These are phyloP conservation scores for Poeciliopsis gracilis DNA, from an alignment of 2,797 vertebrate genomes.

Conservation along the genomic window DNA sequence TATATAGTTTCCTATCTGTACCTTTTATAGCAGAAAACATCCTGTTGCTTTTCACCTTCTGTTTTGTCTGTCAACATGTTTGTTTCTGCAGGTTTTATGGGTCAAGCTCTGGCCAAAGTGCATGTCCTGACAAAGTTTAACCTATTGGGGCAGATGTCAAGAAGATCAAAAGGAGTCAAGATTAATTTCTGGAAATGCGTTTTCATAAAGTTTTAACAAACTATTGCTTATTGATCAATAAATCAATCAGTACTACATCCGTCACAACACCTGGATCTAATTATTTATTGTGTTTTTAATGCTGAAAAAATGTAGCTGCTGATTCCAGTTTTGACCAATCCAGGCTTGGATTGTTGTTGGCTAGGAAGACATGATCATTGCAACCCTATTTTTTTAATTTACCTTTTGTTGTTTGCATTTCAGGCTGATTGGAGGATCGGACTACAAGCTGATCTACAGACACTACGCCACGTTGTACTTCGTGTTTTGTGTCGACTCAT, in stretches of 20 bases:
- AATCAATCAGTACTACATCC: neutral
- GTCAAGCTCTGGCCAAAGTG: conserved; percentile 10
- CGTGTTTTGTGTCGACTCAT: conserved; percentile 98
- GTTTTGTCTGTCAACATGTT: conserved; percentile 18
- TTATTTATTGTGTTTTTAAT: neutral
- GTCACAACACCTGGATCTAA: neutral
- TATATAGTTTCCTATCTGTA: conserved; percentile 1
- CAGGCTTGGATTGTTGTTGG: no score
- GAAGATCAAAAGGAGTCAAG: neutral
- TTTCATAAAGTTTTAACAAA: neutral
- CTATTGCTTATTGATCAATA: neutral
- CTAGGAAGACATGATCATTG: neutral
- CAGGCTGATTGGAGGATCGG: conserved; percentile 95
- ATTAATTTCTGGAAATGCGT: neutral
- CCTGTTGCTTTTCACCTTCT: conserved; percentile 19
- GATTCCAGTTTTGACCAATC: no score
- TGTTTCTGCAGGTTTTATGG: neutral
- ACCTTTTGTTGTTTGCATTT: conserved; percentile 20
- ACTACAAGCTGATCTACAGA: conserved; percentile 98
- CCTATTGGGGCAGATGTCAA: neutral
- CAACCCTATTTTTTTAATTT: neutral
- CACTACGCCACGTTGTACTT: conserved; percentile 98
- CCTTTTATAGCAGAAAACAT: conserved; percentile 21
- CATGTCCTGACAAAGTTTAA: neutral
- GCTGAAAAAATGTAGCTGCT: neutral